Evolutionary conservation across 1,140 invertebrate genomes (phyloP).

Genomic region (Trichonephila inaurata): DNA sequence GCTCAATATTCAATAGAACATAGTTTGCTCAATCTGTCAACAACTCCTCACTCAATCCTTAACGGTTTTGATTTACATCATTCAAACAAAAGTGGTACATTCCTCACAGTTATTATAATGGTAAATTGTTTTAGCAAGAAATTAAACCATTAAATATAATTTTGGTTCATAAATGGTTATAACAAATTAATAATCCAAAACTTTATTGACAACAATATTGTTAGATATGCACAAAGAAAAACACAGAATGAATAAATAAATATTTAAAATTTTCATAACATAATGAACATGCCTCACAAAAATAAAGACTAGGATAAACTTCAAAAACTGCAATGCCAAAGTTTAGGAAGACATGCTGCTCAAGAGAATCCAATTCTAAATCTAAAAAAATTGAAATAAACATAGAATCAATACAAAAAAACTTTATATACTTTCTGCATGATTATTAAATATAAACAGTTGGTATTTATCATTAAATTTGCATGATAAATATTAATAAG

Average conservation of each 20-base stretch:
- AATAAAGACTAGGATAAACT: conserved; percentile 8
- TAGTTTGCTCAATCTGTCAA: too few relatives aligned
- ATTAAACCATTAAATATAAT: too few relatives aligned
- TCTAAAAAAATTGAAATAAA: background rate
- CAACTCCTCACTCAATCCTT: too few relatives aligned
- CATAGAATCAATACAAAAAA: background rate
- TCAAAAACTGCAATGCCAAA: background rate
- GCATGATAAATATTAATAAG: too few relatives aligned
- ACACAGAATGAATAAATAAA: conserved; percentile 31
- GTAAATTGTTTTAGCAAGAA: too few relatives aligned
- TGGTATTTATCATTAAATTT: too few relatives aligned
- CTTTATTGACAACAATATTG: background rate
- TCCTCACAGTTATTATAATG: too few relatives aligned
- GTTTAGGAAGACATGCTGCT: conserved; percentile 18
- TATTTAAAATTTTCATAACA: conserved; percentile 14
- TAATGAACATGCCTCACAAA: background rate
- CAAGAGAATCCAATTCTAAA: background rate
- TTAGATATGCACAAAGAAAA: conserved; percentile 21
- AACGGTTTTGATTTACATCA: too few relatives aligned
- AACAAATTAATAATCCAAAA: background rate
- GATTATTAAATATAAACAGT: too few relatives aligned
- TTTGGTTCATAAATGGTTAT: too few relatives aligned
- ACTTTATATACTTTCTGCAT: background rate
- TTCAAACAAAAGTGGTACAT: too few relatives aligned
- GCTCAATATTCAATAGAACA: too few relatives aligned